Base-by-base conservation (phyloP, 2,113 vertebrate species). In the Gallinago jamesoni region DNA sequence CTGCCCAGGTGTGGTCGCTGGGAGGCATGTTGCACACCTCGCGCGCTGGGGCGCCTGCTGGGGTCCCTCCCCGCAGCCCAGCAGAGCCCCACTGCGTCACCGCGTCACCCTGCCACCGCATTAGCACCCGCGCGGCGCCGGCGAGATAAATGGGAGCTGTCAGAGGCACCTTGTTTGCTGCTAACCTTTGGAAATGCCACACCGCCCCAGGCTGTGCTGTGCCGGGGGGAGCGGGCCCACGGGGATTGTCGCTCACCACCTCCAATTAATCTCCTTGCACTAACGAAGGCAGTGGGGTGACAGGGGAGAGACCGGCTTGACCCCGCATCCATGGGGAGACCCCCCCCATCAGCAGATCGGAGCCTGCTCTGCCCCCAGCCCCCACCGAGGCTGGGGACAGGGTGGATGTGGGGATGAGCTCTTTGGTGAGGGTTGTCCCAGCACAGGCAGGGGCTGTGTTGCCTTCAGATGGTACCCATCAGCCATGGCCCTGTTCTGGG, bases 121-220 rank as follows among this genome's bases (percentile, higher is more conserved):
- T 94, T 94, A 94, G 94, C 94, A 93, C 94, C 94, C 94, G 94
- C 89, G 55, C 47, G 13, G 94, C 75, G 94, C 96, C 80, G 3
- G 90, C 23, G 86, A 97, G 97, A 97, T 97, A 90, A 97, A 97
- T 97, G 97, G 96, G 93, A 93, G 93, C 97, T 97, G 97, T 97
- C 96, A 97, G 78, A 94, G 88, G 96, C 90, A 96, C 93, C 96
- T 97, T 97, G 96, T 97, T 97, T 96, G 96, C 96, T 90, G 94
- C 96, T 97, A 96, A 97, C 96, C 97, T 97, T 97, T 96, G 96
- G 97, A 97, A 97, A 97, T 96, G 93, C 96, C 96, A 94, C 94
- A 73, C 78, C 60, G 91, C 94, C 91, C 92, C 41, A 55, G 91
- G 91, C 93, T 83, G 86, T 0, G 47, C 77, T 0, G 33, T 4